These are phyloP conservation scores for Nematolebias whitei DNA, from an alignment of 2,113 vertebrate genomes.

Conservation along the genomic window DNA sequence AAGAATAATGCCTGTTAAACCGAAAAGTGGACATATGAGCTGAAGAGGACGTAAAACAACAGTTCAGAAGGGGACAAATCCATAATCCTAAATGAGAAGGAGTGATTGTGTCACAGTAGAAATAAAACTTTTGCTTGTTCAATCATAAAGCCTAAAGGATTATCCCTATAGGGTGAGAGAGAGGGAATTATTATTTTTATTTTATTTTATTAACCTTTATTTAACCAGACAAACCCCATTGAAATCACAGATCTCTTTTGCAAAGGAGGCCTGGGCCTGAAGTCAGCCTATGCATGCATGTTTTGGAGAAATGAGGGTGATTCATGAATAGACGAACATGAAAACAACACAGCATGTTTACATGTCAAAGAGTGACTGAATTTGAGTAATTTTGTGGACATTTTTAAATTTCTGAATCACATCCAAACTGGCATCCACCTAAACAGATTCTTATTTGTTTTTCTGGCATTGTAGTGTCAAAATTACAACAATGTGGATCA, in stretches of 20 bases:
- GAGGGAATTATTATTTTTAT: not conserved
- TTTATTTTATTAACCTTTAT: too few relatives aligned
- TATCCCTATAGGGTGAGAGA: constrained; percentile 17
- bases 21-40: constrained; percentile 8
- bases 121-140: constrained; percentile 26
- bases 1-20: constrained; percentile 14
- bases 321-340: constrained; percentile 4
- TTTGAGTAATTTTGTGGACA: constrained; percentile 22
- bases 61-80: constrained; percentile 23
- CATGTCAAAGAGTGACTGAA: constrained; percentile 11
- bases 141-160: constrained; percentile 12
- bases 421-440: constrained; percentile 5
- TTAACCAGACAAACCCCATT: too few relatives aligned
- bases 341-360: constrained; percentile 4
- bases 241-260: too few relatives aligned
- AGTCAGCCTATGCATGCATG: too few relatives aligned
- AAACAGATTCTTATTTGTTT: constrained; percentile 16
- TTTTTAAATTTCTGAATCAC: constrained; percentile 11
- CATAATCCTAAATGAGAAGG: constrained; percentile 42
- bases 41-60: constrained; percentile 21
- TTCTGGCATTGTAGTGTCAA: constrained; percentile 5
- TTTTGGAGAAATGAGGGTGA: too few relatives aligned
- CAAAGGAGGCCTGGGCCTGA: too few relatives aligned
- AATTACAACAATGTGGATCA: constrained; percentile 10
- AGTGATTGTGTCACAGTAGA: constrained; percentile 32